Evolutionary conservation across 2,888 invertebrate genomes (phyloP).

Genomic region (Pristionchus mayeri): DNA sequence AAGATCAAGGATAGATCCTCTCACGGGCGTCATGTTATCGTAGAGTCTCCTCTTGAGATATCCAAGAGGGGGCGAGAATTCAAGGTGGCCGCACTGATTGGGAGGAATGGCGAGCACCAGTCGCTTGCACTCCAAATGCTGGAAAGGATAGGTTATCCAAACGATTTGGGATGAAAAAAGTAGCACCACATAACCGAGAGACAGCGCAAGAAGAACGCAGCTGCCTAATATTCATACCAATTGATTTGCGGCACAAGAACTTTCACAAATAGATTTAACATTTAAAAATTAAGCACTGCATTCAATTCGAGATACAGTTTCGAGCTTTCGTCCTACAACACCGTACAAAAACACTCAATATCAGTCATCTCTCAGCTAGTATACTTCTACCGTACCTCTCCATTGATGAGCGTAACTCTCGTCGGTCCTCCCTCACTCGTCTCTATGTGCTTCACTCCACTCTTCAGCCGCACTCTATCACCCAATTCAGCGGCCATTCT

Average conservation of each 20-base stretch:
- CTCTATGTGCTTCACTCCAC: not conserved
- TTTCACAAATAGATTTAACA: too few species aligned
- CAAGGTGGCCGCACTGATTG: slow-evolving; percentile 56
- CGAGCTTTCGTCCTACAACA: not conserved
- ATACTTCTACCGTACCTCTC: slow-evolving; percentile 13
- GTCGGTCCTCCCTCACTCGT: slow-evolving; percentile 47
- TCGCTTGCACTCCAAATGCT: slow-evolving; percentile 50
- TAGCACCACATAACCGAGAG: too few species aligned
- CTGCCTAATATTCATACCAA: too few species aligned
- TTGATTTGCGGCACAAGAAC: too few species aligned
- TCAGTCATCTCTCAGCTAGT: not conserved
- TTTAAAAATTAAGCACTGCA: not conserved
- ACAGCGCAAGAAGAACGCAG: too few species aligned
- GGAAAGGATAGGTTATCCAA: not conserved
- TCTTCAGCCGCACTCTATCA: slow-evolving; percentile 20
- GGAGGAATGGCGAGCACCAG: slow-evolving; percentile 65
- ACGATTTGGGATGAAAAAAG: too few species aligned
- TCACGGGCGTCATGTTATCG: slow-evolving; percentile 42
- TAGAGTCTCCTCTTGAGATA: slow-evolving; percentile 29
- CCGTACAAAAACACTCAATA: not conserved
- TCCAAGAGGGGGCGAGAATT: slow-evolving; percentile 50
- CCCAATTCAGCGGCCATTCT: slow-evolving; percentile 38
- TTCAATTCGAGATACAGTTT: not conserved
- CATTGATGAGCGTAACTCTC: not conserved
- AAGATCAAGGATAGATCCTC: too few species aligned